Evolutionary conservation across 2,888 invertebrate genomes (phyloP).

Genomic region (Pycnomerus fuliginosus): DNA sequence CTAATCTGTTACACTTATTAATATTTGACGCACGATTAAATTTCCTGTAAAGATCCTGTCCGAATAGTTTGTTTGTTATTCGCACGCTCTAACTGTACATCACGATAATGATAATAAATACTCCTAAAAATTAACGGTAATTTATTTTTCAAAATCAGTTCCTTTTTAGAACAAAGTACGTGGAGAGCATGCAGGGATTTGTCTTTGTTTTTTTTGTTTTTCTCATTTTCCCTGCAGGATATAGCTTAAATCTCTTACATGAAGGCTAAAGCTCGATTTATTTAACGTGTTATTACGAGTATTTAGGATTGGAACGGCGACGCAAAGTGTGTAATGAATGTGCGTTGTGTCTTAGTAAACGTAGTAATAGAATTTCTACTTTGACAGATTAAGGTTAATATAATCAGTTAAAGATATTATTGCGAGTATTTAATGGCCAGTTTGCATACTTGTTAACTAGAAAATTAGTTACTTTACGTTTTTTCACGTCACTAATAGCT

Average conservation of each 20-base stretch:
- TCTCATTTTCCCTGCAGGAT: too few species aligned
- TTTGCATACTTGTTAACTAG: slow-evolving; percentile 23
- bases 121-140: too few species aligned
- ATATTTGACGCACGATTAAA: slow-evolving; percentile 25
- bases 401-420: slow-evolving; percentile 16
- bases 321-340: slow-evolving; percentile 14
- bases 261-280: slow-evolving; percentile 12
- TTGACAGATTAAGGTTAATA: slow-evolving; percentile 20
- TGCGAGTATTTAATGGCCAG: slow-evolving; percentile 18
- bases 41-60: slow-evolving; percentile 5
- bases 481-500: slow-evolving; percentile 17
- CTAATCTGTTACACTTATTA: slow-evolving; percentile 19
- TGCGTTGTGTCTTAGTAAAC: slow-evolving; percentile 6
- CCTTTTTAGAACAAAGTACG: too few species aligned
- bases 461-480: slow-evolving; percentile 18
- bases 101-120: too few species aligned
- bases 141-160: too few species aligned
- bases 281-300: slow-evolving; percentile 10
- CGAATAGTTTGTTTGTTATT: slow-evolving; percentile 4
- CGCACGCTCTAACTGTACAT: slow-evolving; percentile 15
- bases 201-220: too few species aligned
- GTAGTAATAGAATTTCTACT: slow-evolving; percentile 19
- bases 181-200: too few species aligned
- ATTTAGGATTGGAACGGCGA: slow-evolving; percentile 19
- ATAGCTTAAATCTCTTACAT: too few species aligned